Evolutionary conservation across 1,140 invertebrate genomes (phyloP).

Genomic region (Scaptomyza montana): DNA sequence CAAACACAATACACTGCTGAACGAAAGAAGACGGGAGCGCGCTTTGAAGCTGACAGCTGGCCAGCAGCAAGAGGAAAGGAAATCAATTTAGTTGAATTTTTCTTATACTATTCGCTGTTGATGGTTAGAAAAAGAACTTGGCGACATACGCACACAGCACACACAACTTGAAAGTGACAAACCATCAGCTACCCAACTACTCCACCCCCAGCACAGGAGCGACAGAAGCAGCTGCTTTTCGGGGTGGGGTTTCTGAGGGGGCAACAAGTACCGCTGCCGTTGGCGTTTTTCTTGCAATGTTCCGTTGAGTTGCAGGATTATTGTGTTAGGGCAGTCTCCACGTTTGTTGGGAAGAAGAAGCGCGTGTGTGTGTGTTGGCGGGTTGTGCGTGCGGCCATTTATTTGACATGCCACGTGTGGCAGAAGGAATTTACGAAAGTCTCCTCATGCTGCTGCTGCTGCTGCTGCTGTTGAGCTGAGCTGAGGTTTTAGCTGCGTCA

Average conservation of each 20-base stretch:
- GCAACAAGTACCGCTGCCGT: conserved; percentile 49
- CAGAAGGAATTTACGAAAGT: conserved; percentile 63
- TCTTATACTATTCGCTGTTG: conserved; percentile 42
- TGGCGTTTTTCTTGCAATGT: conserved; percentile 74
- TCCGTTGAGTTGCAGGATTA: conserved; percentile 79
- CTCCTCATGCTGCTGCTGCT: conserved; percentile 4
- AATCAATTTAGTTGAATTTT: conserved; percentile 82
- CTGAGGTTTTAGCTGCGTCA: conserved; percentile 31
- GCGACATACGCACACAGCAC: conserved; percentile 37
- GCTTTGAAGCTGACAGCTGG: conserved; percentile 69
- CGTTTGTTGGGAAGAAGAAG: background rate
- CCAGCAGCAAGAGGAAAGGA: conserved; percentile 65
- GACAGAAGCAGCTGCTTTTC: conserved; percentile 75
- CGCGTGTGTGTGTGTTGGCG: background rate
- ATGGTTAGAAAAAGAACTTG: conserved; percentile 34
- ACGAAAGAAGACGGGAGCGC: conserved; percentile 39
- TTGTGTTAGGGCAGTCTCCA: conserved; percentile 58
- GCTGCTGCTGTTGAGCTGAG: background rate
- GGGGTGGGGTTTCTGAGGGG: background rate
- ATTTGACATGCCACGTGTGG: conserved; percentile 79
- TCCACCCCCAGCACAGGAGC: conserved; percentile 43
- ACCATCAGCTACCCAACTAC: conserved; percentile 39
- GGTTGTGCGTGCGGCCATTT: conserved; percentile 65
- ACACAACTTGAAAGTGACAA: conserved; percentile 75
- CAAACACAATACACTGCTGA: conserved; percentile 41